A percentile compares a stretch with the other conserved stretches of the same genome.
These are phyloP conservation scores for Falco berigora DNA, from an alignment of 2,797 vertebrate species.

Conservation along the genomic window DNA sequence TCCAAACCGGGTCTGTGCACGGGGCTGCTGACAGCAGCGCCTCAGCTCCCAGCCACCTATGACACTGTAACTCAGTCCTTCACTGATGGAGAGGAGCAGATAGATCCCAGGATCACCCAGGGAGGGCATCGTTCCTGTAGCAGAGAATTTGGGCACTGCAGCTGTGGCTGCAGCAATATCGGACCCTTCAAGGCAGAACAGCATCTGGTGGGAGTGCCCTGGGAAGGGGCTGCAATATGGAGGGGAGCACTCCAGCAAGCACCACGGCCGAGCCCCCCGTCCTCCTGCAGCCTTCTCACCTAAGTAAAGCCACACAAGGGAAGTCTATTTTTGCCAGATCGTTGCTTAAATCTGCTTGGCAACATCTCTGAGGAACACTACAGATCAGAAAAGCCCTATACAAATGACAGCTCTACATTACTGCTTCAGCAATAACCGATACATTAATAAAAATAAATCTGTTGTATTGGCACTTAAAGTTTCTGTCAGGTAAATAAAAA, in stretches of 20 bases:
- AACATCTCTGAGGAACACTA: neutral
- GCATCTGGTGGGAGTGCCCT: rapidly evolving
- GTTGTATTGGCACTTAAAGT: neutral
- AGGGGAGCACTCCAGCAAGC: neutral
- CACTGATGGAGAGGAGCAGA: neutral
- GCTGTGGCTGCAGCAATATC: neutral
- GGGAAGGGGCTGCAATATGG: neutral
- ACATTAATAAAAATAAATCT: too few species aligned
- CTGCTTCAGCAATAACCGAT: neutral
- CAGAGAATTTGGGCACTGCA: neutral
- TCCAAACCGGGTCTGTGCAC: rapidly evolving
- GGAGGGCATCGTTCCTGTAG: neutral
- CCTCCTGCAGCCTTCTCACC: neutral
- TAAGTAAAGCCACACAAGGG: rapidly evolving
- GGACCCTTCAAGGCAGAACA: neutral
- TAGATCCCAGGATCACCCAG: neutral
- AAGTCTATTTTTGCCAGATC: neutral
- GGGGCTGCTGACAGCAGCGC: neutral
- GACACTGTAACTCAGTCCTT: neutral
- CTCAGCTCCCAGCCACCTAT: neutral
- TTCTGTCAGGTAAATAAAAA: neutral
- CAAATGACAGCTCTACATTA: neutral
- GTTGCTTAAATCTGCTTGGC: neutral
- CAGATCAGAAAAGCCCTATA: neutral
- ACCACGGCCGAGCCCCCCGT: neutral